phyloP scores from a whole-genome alignment of 2,888 invertebrate genomes.

The Agriopis marginaria region DNA sequence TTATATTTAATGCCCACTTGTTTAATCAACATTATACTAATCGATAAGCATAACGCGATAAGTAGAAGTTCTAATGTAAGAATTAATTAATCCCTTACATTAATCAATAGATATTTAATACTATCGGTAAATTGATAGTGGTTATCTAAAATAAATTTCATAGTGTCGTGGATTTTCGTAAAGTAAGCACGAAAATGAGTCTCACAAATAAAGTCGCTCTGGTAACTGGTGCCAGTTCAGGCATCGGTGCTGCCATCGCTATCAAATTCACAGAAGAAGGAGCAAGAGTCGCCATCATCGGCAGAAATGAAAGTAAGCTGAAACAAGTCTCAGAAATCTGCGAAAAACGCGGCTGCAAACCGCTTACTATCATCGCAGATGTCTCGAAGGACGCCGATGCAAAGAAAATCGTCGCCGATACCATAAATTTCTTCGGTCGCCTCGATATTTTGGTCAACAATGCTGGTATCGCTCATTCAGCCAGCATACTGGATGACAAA shows the following conservation, averaged over 20 bases:
- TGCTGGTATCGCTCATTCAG: slow-evolving; percentile 46
- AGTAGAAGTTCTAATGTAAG: neutral
- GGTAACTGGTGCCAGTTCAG: slow-evolving; percentile 54
- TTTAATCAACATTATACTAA: neutral
- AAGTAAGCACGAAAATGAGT: slow-evolving; percentile 41
- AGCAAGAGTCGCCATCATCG: slow-evolving; percentile 51
- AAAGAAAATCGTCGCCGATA: slow-evolving; percentile 47
- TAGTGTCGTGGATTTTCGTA: neutral
- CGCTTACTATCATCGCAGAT: slow-evolving; percentile 52
- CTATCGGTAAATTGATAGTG: slow-evolving; percentile 7
- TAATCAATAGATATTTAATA: neutral
- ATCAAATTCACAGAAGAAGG: slow-evolving; percentile 44
- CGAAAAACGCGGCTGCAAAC: slow-evolving; percentile 45
- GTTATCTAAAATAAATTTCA: slow-evolving; percentile 1
- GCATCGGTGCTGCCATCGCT: slow-evolving; percentile 51
- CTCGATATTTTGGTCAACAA: slow-evolving; percentile 59
- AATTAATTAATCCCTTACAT: neutral
- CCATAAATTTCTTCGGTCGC: slow-evolving; percentile 51
- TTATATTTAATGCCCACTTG: no score
- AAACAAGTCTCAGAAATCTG: slow-evolving; percentile 47
- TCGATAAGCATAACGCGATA: slow-evolving; percentile 2
- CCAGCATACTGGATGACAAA: slow-evolving; percentile 47
- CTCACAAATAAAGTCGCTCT: slow-evolving; percentile 52
- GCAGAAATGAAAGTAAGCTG: slow-evolving; percentile 52
- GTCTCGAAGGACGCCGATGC: slow-evolving; percentile 49